These are phyloP conservation scores for Leucophora obtusa DNA, from an alignment of 2,888 invertebrate species.

Conservation along the genomic window DNA sequence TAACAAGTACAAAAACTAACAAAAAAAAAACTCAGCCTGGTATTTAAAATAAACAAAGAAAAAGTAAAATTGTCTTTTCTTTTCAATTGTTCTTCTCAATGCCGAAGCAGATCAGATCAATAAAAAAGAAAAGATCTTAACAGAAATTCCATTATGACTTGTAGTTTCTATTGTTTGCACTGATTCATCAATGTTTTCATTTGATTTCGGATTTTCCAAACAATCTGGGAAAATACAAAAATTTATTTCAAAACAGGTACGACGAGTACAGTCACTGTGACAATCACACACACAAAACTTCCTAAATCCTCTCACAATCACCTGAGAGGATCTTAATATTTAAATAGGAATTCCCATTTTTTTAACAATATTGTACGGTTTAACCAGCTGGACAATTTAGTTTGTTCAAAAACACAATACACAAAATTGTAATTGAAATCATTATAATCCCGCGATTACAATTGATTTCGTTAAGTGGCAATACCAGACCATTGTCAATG, in stretches of 20 bases:
- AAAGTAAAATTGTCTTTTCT: conserved; percentile 20
- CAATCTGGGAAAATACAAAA: conserved; percentile 59
- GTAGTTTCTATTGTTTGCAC: conserved; percentile 45
- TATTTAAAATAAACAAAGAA: conserved; percentile 48
- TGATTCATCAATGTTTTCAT: conserved; percentile 62
- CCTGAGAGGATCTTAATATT: not conserved
- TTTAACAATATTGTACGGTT: not conserved
- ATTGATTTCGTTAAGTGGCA: conserved; percentile 55
- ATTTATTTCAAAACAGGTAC: conserved; percentile 7
- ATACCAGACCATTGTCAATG: not conserved
- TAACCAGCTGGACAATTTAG: conserved; percentile 37
- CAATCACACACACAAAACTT: not conserved
- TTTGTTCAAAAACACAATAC: not conserved
- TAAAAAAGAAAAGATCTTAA: conserved; percentile 29
- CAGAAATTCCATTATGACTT: conserved; percentile 62
- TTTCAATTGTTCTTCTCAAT: not conserved
- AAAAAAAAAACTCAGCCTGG: conserved; percentile 34
- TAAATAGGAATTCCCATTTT: conserved; percentile 13
- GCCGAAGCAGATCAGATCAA: conserved; percentile 28
- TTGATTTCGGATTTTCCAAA: conserved; percentile 63
- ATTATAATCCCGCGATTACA: conserved; percentile 54
- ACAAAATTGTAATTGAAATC: conserved; percentile 41
- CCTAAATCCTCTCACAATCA: conserved; percentile 1
- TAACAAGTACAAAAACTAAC: not conserved
- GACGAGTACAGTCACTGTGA: conserved; percentile 21